phyloP scores from a whole-genome alignment of 2,797 vertebrate genomes.

The Acestrorhynchus altus region DNA sequence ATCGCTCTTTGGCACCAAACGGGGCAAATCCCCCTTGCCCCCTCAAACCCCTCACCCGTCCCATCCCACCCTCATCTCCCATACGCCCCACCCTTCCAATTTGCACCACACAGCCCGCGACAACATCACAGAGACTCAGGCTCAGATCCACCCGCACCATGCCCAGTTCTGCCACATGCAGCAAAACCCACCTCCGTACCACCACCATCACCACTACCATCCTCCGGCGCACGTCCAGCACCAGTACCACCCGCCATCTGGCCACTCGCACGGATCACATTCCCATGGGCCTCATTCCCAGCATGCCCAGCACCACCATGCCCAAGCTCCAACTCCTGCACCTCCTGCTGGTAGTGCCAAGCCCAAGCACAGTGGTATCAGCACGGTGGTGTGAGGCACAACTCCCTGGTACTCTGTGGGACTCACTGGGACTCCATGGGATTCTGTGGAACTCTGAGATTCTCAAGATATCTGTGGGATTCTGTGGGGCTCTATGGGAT shows the following conservation, averaged over 20 bases:
- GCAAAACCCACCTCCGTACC: slow-evolving; percentile 92
- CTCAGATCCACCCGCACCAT: slow-evolving; percentile 80
- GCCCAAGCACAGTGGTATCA: slow-evolving; percentile 96
- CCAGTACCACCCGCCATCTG: slow-evolving; percentile 75
- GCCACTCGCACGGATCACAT: slow-evolving; percentile 73
- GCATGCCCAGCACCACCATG: slow-evolving; percentile 81
- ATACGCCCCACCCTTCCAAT: slow-evolving; percentile 76
- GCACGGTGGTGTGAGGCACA: slow-evolving; percentile 89
- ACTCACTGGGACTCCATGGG: neutral
- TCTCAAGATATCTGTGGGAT: neutral
- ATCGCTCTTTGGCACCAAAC: slow-evolving; percentile 89
- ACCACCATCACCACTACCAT: slow-evolving; percentile 95
- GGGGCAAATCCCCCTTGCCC: slow-evolving; percentile 85
- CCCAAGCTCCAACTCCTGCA: slow-evolving; percentile 64
- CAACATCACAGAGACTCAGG: slow-evolving; percentile 65
- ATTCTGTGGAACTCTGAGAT: neutral
- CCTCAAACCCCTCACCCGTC: slow-evolving; percentile 70
- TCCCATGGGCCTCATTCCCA: slow-evolving; percentile 71
- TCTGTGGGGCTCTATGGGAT: neutral
- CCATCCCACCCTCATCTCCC: slow-evolving; percentile 85
- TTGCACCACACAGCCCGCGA: slow-evolving; percentile 82
- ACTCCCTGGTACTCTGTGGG: neutral
- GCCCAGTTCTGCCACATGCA: slow-evolving; percentile 86
- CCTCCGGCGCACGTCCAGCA: slow-evolving; percentile 89
- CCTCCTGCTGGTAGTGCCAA: slow-evolving; percentile 82